A percentile compares a stretch with the other conserved stretches of the same genome.
These are phyloP conservation scores for Calonectris borealis DNA, from an alignment of 2,113 vertebrate genomes.

Conservation along the genomic window DNA sequence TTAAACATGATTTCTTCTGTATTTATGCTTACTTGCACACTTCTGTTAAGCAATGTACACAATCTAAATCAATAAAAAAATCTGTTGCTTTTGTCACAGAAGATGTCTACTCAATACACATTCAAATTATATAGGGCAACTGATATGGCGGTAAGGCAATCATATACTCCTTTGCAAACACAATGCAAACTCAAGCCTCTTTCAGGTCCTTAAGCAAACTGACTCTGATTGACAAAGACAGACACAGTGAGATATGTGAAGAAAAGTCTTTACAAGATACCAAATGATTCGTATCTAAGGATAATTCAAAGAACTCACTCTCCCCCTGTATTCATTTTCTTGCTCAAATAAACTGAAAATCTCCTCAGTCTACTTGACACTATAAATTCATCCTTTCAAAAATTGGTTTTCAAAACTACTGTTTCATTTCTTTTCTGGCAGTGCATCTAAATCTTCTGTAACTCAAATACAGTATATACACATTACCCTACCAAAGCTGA, in stretches of 20 bases:
- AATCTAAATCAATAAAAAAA: background rate
- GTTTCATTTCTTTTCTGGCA: background rate
- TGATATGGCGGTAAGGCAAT: rapidly evolving
- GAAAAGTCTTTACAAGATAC: background rate
- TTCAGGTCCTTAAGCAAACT: background rate
- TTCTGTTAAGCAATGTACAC: background rate
- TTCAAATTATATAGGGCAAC: background rate
- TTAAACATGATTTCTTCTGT: background rate
- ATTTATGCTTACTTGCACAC: background rate
- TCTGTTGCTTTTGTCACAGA: background rate
- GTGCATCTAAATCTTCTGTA: background rate
- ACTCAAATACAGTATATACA: background rate
- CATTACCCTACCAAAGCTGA: background rate
- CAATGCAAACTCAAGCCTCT: background rate
- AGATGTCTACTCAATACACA: background rate
- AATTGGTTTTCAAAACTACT: background rate
- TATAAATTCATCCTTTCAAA: background rate
- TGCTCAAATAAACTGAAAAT: conserved; percentile 5
- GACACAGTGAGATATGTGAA: background rate
- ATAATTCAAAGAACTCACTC: background rate
- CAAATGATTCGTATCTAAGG: background rate
- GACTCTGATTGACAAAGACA: background rate
- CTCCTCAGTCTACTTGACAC: background rate
- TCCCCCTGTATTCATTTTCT: background rate
- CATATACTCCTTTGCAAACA: background rate